Conservation (phyloP, 2,888 invertebrate genomes). For the Malachius bipustulatus region DNA sequence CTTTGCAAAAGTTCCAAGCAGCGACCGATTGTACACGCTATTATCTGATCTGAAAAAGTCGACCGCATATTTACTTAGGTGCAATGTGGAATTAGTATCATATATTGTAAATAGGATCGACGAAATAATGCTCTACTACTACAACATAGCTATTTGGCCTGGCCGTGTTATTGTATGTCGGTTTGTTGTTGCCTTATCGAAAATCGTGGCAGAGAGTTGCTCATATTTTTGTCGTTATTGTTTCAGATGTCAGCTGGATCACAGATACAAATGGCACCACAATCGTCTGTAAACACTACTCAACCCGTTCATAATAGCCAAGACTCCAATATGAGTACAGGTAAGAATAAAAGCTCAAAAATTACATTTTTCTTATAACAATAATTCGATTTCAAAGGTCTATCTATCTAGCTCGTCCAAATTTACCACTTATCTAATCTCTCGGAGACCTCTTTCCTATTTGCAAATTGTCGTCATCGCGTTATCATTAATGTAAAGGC, state of each 20-base stretch:
- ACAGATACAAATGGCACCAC: slow-evolving; percentile 96
- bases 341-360: no score
- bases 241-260: slow-evolving; percentile 93
- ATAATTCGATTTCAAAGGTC: no score
- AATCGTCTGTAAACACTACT: slow-evolving; percentile 73
- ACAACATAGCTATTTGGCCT: not conserved
- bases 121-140: not conserved
- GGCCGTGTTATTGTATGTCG: slow-evolving; percentile 14
- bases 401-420: no score
- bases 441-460: no score
- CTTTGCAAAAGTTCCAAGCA: slow-evolving; percentile 21
- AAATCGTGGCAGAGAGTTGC: slow-evolving; percentile 2
- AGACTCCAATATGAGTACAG: slow-evolving; percentile 97
- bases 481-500: no score
- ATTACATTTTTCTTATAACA: no score
- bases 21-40: slow-evolving; percentile 19
- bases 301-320: slow-evolving; percentile 85
- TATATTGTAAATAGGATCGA: no score
- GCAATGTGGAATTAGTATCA: no score
- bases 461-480: no score
- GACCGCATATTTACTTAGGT: slow-evolving; percentile 10
- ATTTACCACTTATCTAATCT: no score
- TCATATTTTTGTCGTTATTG: slow-evolving; percentile 29
- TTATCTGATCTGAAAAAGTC: slow-evolving; percentile 28
- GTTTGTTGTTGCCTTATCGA: slow-evolving; percentile 9